phyloP scores from a whole-genome alignment of 2,797 vertebrate species.

The Enteromius treurensis region DNA sequence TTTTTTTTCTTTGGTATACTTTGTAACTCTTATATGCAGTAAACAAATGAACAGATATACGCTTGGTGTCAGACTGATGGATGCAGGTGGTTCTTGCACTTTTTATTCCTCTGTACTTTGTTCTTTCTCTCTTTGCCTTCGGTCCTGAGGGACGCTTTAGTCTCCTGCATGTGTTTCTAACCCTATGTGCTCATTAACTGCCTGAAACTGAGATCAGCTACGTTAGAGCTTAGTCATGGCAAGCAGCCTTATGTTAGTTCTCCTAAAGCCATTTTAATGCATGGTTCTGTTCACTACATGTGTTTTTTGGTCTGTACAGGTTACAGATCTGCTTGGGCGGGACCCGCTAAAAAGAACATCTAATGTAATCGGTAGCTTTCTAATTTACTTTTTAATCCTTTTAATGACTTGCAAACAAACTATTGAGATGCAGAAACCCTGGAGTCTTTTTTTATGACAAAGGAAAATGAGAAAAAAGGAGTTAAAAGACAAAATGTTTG shows the following conservation, averaged over 20 bases:
- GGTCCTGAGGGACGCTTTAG: constrained; percentile 59
- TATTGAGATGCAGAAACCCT: constrained; percentile 78
- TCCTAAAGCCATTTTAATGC: constrained; percentile 69
- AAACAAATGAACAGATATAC: constrained; percentile 56
- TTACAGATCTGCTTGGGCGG: constrained; percentile 82
- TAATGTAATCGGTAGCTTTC: constrained; percentile 68
- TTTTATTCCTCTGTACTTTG: constrained; percentile 58
- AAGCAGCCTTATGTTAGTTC: constrained; percentile 67
- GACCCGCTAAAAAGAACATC: constrained; percentile 77
- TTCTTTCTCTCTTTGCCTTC: constrained; percentile 67
- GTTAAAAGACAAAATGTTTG: constrained; percentile 53
- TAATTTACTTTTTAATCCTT: constrained; percentile 47
- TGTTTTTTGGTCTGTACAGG: constrained; percentile 76
- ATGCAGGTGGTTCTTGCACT: constrained; percentile 68
- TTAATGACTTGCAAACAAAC: constrained; percentile 64
- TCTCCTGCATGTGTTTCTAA: constrained; percentile 70
- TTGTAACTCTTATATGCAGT: constrained; percentile 62
- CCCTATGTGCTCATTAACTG: constrained; percentile 66
- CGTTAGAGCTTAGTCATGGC: constrained; percentile 61
- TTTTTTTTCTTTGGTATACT: constrained; percentile 58
- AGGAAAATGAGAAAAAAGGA: constrained; percentile 17
- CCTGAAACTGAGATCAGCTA: constrained; percentile 60
- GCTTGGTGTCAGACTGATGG: constrained; percentile 61
- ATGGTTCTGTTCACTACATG: constrained; percentile 63
- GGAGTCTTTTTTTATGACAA: constrained; percentile 68